Evolutionary conservation across 2,888 invertebrate species (phyloP).

Genomic region (Hypolimnas misippus): DNA sequence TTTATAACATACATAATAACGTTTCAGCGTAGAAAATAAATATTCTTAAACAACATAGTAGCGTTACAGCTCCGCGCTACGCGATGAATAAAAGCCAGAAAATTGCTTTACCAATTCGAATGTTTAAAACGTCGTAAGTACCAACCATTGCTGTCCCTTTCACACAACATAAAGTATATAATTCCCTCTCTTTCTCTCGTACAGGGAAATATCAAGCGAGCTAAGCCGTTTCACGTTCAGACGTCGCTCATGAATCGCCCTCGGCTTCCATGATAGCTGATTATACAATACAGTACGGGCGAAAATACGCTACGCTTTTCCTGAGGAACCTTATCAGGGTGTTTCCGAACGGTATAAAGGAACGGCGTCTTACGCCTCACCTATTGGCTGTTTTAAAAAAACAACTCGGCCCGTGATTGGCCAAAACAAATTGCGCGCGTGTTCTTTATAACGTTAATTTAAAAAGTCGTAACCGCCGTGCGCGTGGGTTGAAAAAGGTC

Average conservation of each 20-base stretch:
- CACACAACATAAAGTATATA: slow-evolving; percentile 45
- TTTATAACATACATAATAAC: slow-evolving; percentile 42
- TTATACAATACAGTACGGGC: slow-evolving; percentile 80
- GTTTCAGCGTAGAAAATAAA: slow-evolving; percentile 45
- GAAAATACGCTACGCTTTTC: slow-evolving; percentile 69
- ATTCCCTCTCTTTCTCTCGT: slow-evolving; percentile 54
- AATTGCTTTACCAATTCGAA: slow-evolving; percentile 70
- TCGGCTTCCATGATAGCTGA: slow-evolving; percentile 82
- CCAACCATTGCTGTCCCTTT: slow-evolving; percentile 58
- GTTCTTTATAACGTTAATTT: slow-evolving; percentile 70
- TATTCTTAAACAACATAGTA: slow-evolving; percentile 60
- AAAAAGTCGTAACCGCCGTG: slow-evolving; percentile 62
- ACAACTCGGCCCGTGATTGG: slow-evolving; percentile 76
- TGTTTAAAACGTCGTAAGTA: slow-evolving; percentile 61
- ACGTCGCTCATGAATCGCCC: slow-evolving; percentile 71
- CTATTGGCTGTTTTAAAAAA: slow-evolving; percentile 82
- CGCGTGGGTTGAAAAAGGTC: slow-evolving; percentile 48
- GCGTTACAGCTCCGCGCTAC: slow-evolving; percentile 49
- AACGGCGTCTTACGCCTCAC: slow-evolving; percentile 74
- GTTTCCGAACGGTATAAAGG: slow-evolving; percentile 58
- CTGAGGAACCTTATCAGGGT: slow-evolving; percentile 44
- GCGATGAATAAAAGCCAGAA: slow-evolving; percentile 79
- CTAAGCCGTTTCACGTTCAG: slow-evolving; percentile 67
- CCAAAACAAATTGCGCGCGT: slow-evolving; percentile 81
- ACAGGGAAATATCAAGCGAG: slow-evolving; percentile 62